Conservation (phyloP, 2,113 vertebrate genomes). For the Nettapus auritus region DNA sequence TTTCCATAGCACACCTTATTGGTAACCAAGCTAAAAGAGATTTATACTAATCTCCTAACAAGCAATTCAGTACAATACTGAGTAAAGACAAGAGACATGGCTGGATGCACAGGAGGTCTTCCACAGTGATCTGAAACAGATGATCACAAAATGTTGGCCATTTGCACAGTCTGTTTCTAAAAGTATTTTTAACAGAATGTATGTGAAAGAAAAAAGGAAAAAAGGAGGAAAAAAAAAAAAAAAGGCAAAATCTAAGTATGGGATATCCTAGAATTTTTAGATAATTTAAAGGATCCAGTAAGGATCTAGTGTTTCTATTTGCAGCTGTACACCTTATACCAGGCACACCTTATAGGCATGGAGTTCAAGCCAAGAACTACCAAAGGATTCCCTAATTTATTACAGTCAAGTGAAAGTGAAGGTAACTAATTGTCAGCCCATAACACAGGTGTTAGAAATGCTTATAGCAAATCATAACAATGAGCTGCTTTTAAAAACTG, state of each 20-base stretch:
- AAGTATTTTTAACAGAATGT: background rate
- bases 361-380: background rate
- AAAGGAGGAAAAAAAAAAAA: background rate
- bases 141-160: background rate
- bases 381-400: background rate
- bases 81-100: background rate
- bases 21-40: background rate
- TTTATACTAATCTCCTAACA: background rate
- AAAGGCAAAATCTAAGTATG: background rate
- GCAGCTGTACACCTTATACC: background rate
- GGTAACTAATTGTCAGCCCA: background rate
- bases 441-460: background rate
- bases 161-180: background rate
- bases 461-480: background rate
- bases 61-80: accelerated
- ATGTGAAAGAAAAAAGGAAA: accelerated
- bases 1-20: background rate
- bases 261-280: background rate
- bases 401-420: background rate
- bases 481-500: background rate
- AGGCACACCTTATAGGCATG: too few relatives aligned
- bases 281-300: background rate
- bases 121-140: background rate
- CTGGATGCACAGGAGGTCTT: accelerated
- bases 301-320: background rate